A percentile compares a stretch with the other conserved stretches of the same genome.
Conservation (phyloP, 30 jellyfish, hydroid and myxozoan genomes). For the Aurelia sp. region DNA sequence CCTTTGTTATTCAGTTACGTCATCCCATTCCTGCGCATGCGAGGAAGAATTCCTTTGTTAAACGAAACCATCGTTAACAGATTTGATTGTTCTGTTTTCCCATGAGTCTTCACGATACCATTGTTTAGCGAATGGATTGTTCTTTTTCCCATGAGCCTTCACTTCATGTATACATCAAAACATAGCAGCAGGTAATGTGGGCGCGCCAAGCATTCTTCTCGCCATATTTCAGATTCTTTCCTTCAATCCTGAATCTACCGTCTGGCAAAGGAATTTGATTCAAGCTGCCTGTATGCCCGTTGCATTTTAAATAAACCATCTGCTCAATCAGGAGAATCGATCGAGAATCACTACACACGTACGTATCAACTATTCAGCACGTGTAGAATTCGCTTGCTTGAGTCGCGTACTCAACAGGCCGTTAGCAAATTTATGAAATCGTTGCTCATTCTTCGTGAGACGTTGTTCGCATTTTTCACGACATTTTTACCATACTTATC, state of each 20-base stretch:
- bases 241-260: slow-evolving; percentile 75
- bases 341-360: slow-evolving; percentile 24
- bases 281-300: slow-evolving; percentile 31
- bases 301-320: slow-evolving; percentile 56
- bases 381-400: slow-evolving; percentile 45
- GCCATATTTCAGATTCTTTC: slow-evolving; percentile 79
- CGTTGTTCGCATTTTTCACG: slow-evolving; percentile 83
- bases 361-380: slow-evolving; percentile 33
- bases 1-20: too few species aligned
- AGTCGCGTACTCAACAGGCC: slow-evolving; percentile 10
- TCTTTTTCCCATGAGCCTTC: slow-evolving; percentile 73
- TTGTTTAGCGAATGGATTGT: slow-evolving; percentile 19
- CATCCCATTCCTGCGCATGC: too few species aligned
- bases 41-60: too few species aligned
- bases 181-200: slow-evolving; percentile 88
- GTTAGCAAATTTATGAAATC: slow-evolving; percentile 35
- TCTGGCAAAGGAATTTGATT: slow-evolving; percentile 80
- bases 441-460: slow-evolving; percentile 42
- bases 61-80: too few species aligned
- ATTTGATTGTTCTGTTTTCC: slow-evolving; percentile 58
- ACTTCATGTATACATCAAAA: slow-evolving; percentile 59
- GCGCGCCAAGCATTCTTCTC: slow-evolving; percentile 98
- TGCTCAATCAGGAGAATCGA: slow-evolving; percentile 51
- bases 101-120: slow-evolving; percentile 36
- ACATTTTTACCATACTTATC: slow-evolving; percentile 84